These are phyloP conservation scores for Tethya wilhelma DNA, from an alignment of 37 sponge, comb jelly and placozoan species.

Conservation along the genomic window DNA sequence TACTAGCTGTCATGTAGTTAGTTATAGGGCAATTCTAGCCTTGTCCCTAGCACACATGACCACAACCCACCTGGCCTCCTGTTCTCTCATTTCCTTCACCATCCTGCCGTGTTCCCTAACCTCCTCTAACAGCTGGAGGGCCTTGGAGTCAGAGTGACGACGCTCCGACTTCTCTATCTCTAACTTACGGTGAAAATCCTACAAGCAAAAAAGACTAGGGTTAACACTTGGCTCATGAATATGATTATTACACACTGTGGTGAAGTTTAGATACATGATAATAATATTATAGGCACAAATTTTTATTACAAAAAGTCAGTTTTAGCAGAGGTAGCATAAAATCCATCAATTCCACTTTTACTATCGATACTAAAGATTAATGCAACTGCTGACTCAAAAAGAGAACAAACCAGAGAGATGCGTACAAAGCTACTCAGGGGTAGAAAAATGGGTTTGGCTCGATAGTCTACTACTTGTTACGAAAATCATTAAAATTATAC, in stretches of 20 bases:
- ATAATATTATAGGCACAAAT: too few species aligned
- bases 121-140: conserved; percentile 73
- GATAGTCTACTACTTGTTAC: too few species aligned
- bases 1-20: too few species aligned
- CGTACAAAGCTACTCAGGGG: not conserved
- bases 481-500: too few species aligned
- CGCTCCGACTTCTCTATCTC: conserved; percentile 72
- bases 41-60: too few species aligned
- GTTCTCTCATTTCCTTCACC: conserved; percentile 52
- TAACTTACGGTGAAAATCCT: conserved; percentile 76
- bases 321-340: too few species aligned
- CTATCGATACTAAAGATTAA: too few species aligned
- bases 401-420: not conserved
- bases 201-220: not conserved
- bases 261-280: too few species aligned
- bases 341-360: too few species aligned
- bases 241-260: not conserved
- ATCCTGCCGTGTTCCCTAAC: conserved; percentile 56
- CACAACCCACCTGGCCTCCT: conserved; percentile 43
- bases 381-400: not conserved
- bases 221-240: not conserved
- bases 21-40: too few species aligned
- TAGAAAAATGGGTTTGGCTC: too few species aligned
- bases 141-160: conserved; percentile 34
- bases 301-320: too few species aligned